These are phyloP conservation scores for Archegozetes longisetosus DNA, from an alignment of 1,140 invertebrate species.

Conservation along the genomic window DNA sequence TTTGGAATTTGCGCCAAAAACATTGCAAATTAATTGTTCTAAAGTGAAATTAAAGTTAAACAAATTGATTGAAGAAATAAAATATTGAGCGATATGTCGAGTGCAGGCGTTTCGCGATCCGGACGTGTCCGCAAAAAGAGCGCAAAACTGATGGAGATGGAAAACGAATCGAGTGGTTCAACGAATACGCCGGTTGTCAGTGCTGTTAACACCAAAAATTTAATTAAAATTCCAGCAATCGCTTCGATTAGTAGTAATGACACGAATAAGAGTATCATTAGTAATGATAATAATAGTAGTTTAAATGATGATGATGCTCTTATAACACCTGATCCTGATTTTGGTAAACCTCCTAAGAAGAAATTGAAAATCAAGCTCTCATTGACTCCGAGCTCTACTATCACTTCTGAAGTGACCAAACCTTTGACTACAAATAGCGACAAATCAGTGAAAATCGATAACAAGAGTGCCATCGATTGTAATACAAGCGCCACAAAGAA, in stretches of 20 bases:
- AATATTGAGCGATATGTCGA: constrained; percentile 2
- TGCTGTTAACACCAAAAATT: neutral
- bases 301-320: neutral
- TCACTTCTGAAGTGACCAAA: neutral
- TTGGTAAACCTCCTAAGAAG: neutral
- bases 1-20: no score
- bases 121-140: constrained; percentile 82
- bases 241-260: no score
- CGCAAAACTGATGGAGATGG: constrained; percentile 52
- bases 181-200: neutral
- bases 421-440: neutral
- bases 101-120: constrained; percentile 47
- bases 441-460: neutral
- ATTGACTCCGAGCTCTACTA: neutral
- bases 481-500: neutral
- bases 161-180: neutral
- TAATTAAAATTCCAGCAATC: neutral
- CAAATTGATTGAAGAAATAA: neutral
- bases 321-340: neutral
- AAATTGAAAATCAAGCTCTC: neutral
- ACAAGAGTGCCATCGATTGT: neutral
- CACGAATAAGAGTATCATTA: neutral
- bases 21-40: no score
- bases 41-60: no score
- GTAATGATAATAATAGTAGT: neutral